These are phyloP conservation scores for Peromyscus polionotus DNA, from an alignment of 2,113 vertebrate genomes.

Conservation along the genomic window DNA sequence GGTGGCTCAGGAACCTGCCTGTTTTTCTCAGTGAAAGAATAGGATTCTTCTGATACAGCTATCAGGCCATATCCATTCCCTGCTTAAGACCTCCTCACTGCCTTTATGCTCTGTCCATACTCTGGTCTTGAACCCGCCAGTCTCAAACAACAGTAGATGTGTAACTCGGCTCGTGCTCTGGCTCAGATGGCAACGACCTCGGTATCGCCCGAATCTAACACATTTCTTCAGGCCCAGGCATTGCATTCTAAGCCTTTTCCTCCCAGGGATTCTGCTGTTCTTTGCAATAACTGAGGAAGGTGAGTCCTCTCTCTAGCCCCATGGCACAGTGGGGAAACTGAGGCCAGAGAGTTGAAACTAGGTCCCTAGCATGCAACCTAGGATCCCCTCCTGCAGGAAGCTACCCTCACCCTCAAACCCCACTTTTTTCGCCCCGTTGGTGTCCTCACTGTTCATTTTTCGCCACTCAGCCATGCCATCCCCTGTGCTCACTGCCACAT, in stretches of 20 bases:
- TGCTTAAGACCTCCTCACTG: background rate
- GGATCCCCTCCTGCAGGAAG: background rate
- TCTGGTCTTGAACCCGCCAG: background rate
- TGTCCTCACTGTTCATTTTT: background rate
- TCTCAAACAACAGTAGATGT: too few relatives aligned
- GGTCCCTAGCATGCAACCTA: background rate
- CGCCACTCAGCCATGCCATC: fast-evolving
- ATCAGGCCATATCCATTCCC: background rate
- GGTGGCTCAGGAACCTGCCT: too few relatives aligned
- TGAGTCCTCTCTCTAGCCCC: background rate
- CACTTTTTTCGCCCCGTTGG: background rate
- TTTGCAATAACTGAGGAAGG: fast-evolving
- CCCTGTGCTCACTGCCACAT: background rate
- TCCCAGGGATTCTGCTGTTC: background rate
- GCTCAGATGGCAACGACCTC: background rate
- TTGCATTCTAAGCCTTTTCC: background rate
- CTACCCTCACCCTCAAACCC: too few relatives aligned
- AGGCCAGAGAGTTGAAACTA: background rate
- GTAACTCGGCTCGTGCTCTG: background rate
- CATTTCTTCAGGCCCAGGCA: fast-evolving
- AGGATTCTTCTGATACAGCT: background rate
- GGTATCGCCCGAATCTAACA: fast-evolving
- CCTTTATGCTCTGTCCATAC: background rate
- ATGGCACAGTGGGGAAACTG: background rate
- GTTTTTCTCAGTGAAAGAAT: background rate